phyloP scores from a whole-genome alignment of 2,888 invertebrate genomes.

The Drosophila cognata region DNA sequence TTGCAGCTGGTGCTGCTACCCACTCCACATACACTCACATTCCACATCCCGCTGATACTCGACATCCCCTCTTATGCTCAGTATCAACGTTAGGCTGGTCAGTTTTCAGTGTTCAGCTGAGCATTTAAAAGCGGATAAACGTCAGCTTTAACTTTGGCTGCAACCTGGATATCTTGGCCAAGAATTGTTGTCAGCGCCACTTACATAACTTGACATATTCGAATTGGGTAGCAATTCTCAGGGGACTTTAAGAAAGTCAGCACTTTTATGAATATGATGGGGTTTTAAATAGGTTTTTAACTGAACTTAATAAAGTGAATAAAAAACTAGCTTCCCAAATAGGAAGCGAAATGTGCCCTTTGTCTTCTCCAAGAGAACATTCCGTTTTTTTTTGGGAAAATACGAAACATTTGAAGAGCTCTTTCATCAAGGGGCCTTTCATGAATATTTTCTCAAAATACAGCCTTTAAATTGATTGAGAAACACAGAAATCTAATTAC shows the following conservation, averaged over 20 bases:
- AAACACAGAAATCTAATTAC: neutral
- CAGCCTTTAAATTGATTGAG: neutral
- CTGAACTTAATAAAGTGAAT: neutral
- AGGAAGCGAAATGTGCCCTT: neutral
- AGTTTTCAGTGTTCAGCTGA: constrained; percentile 11
- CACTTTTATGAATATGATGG: no score
- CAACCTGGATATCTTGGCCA: constrained; percentile 9
- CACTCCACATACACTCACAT: neutral
- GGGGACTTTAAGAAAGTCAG: neutral
- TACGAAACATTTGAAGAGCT: neutral
- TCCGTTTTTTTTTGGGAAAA: neutral
- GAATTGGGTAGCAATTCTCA: neutral
- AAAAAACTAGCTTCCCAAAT: neutral
- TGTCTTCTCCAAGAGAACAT: neutral
- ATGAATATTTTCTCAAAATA: neutral
- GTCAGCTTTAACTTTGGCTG: constrained; percentile 13
- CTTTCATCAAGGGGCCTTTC: neutral
- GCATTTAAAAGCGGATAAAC: constrained; percentile 49
- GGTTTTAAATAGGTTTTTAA: neutral
- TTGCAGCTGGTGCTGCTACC: constrained; percentile 21
- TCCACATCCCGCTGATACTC: neutral
- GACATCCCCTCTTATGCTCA: neutral
- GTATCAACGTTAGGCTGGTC: neutral
- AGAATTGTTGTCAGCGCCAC: constrained; percentile 17
- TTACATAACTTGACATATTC: neutral